A percentile compares a stretch with the other conserved stretches of the same genome.
Conservation (phyloP, 2,113 vertebrate species). For the Trematomus loennbergii region DNA sequence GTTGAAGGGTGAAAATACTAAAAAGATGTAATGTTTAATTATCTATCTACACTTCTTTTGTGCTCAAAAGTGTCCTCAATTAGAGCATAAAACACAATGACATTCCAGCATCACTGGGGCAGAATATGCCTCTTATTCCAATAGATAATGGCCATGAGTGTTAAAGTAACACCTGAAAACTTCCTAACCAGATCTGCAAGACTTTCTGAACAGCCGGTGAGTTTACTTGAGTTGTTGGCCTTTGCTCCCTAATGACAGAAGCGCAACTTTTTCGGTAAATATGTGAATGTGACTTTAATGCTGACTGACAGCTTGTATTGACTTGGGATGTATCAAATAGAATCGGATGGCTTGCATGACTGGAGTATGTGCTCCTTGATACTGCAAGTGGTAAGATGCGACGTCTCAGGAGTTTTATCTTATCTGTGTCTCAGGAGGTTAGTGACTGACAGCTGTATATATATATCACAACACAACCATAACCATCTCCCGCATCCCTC, state of each 20-base stretch:
- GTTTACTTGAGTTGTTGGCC: conserved; percentile 76
- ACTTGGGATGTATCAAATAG: conserved; percentile 85
- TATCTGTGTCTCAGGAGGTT: conserved; percentile 74
- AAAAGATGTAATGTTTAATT: conserved; percentile 6
- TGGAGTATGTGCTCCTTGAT: conserved; percentile 79
- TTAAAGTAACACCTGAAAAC: conserved; percentile 59
- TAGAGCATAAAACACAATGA: conserved; percentile 30
- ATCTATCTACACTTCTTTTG: background rate
- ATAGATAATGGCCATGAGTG: conserved; percentile 54
- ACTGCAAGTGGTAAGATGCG: conserved; percentile 74
- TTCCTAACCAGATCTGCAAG: conserved; percentile 58
- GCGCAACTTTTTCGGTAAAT: conserved; percentile 80
- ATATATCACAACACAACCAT: conserved; percentile 75
- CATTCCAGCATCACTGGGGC: background rate
- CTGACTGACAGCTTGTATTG: conserved; percentile 82
- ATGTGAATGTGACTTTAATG: conserved; percentile 79
- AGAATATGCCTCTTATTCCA: conserved; percentile 34
- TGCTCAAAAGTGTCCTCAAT: conserved; percentile 3
- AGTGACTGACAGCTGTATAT: conserved; percentile 84
- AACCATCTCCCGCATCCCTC: conserved; percentile 69
- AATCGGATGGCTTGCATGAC: conserved; percentile 83
- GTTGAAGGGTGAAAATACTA: conserved; percentile 28
- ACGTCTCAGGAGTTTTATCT: conserved; percentile 77
- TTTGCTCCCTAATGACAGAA: conserved; percentile 82
- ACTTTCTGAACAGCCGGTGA: conserved; percentile 69